Evolutionary conservation across 2,888 invertebrate species (phyloP).

Genomic region (Chalcis sispes): DNA sequence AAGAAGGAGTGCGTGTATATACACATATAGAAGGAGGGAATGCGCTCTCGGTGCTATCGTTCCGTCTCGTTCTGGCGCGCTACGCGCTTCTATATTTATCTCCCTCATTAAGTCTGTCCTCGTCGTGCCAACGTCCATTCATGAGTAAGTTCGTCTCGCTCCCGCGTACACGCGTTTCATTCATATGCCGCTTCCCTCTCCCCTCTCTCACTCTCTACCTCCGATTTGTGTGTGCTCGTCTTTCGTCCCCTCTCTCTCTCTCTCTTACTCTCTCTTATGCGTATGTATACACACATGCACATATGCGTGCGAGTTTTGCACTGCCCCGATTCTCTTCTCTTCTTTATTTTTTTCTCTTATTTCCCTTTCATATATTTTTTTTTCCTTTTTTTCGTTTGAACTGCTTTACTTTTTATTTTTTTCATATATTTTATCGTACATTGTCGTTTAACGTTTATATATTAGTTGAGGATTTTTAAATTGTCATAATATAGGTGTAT

Average conservation of each 20-base stretch:
- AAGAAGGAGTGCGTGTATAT: too few relatives aligned
- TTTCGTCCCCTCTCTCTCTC: background rate
- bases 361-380: background rate
- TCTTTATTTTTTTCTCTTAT: background rate
- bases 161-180: conserved; percentile 68
- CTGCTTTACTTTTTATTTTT: too few relatives aligned
- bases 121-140: conserved; percentile 70
- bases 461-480: too few relatives aligned
- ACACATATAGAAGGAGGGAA: background rate
- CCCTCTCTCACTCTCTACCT: conserved; percentile 64
- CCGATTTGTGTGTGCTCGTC: conserved; percentile 19
- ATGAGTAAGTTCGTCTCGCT: conserved; percentile 65
- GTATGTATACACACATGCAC: background rate
- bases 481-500: too few relatives aligned
- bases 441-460: too few relatives aligned
- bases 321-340: too few relatives aligned
- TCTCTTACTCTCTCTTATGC: background rate
- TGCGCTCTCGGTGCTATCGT: too few relatives aligned
- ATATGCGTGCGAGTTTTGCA: too few relatives aligned
- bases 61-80: conserved; percentile 61
- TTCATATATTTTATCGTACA: too few relatives aligned
- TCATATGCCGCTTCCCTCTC: conserved; percentile 69
- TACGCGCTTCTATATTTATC: conserved; percentile 70
- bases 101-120: conserved; percentile 71
- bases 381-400: too few relatives aligned